Base-by-base conservation (phyloP, 2,797 vertebrate species). In the Lutjanus campechanus region DNA sequence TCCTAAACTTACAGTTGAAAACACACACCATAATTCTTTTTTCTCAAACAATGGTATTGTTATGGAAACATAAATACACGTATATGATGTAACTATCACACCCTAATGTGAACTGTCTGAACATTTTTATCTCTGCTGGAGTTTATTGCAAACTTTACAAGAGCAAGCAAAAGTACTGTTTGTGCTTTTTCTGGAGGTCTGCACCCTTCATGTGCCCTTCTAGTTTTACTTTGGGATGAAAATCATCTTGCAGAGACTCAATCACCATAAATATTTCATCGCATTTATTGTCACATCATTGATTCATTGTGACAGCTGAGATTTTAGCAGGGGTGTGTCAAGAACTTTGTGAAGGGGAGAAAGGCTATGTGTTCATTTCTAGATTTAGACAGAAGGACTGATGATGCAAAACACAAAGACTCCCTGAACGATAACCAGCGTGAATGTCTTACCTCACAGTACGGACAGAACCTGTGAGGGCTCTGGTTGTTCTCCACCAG, bases 371-470 rank as follows among this genome's bases (percentile, higher is more conserved):
- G 10, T 41, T 15, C 16, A 53, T 59, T 59, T 50, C 11, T 51
- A 51, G 8, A 68, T 41, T 8, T 8, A 41, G 12, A 25, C 40
- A 62, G 11, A 49, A 47, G 51, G 13, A 51, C 15, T 12, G 16
- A n/a, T 13, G 20, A 20, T 8, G 19, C 8, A 36, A 51, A 22
- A 20, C 36, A 60, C 19, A 4, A 15, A 7, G 41, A 5, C 51
- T 61, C 13, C 22, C n/a, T 62, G 19, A 59, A 41, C 9, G 16
- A 36, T 36, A 49, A 19, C 50, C 8, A 17, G 49, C 41, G 11
- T 13, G 36, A 36, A 73, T 50, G 49, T 64, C 89, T 91, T 82
- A 96, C 96, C 95, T 97, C 96, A 92, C 96, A 97, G 89, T 95
- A 94, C 40, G 95, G 94, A 85, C 96, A 97, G 89, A 96, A 97